A percentile compares a stretch with the other conserved stretches of the same genome.
These are phyloP conservation scores for Plagiodera versicolora DNA, from an alignment of 2,888 invertebrate genomes.

Conservation along the genomic window DNA sequence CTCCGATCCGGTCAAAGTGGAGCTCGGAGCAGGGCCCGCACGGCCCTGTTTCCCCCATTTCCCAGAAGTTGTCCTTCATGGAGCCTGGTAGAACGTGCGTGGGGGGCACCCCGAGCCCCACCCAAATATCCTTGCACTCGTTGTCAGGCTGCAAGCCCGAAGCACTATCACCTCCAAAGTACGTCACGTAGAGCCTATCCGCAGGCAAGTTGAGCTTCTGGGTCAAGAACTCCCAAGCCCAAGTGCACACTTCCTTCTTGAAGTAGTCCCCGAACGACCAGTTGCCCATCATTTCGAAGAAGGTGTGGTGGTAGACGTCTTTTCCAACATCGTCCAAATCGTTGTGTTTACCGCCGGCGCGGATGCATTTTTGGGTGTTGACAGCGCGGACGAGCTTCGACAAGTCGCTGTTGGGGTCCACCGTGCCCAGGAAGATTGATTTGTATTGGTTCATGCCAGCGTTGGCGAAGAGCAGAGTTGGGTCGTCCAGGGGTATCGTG, in stretches of 20 bases:
- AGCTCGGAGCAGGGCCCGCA: conserved; percentile 99
- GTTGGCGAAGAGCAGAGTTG: conserved; percentile 95
- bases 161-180: too few species aligned
- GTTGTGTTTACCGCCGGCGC: conserved; percentile 99
- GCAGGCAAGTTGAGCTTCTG: conserved; percentile 58
- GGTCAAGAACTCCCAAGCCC: conserved; percentile 97
- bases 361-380: conserved; percentile 98
- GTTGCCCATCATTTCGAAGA: conserved; percentile 99
- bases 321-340: conserved; percentile 99
- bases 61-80: conserved; percentile 99
- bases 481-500: conserved; percentile 91
- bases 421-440: too few species aligned
- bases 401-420: too few species aligned
- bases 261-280: conserved; percentile 99
- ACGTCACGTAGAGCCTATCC: too few species aligned
- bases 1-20: conserved; percentile 96
- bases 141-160: too few species aligned
- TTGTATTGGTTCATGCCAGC: conserved; percentile 96
- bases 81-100: too few species aligned
- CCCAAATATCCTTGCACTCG: too few species aligned
- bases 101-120: too few species aligned
- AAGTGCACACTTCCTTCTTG: conserved; percentile 93
- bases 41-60: conserved; percentile 99
- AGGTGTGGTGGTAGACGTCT: conserved; percentile 99
- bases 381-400: conserved; percentile 78